These are phyloP conservation scores for Tenodera sinensis DNA, from an alignment of 2,888 invertebrate genomes.

Conservation along the genomic window DNA sequence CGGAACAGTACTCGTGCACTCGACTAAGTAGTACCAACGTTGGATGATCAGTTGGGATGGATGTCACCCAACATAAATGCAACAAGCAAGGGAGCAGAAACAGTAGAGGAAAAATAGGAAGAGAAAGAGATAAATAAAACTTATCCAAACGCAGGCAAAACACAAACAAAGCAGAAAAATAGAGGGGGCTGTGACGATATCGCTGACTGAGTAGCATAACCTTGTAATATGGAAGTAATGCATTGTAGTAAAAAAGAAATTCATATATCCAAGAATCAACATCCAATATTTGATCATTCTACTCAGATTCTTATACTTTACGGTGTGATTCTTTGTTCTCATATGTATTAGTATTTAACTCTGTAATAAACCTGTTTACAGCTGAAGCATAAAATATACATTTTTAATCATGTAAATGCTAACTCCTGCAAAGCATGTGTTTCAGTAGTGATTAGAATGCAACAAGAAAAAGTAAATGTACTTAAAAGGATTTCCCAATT, in stretches of 20 bases:
- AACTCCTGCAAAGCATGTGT: no score
- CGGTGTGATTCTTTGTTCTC: neutral
- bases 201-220: neutral
- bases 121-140: slow-evolving; percentile 20
- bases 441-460: no score
- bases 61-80: slow-evolving; percentile 28
- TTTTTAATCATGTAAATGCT: neutral
- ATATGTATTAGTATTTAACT: neutral
- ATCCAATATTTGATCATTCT: neutral
- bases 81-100: slow-evolving; percentile 30
- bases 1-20: slow-evolving; percentile 76
- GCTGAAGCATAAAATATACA: neutral
- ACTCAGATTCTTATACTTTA: neutral
- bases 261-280: neutral
- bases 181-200: slow-evolving; percentile 14
- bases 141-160: slow-evolving; percentile 14
- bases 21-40: slow-evolving; percentile 13
- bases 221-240: neutral
- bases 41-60: slow-evolving; percentile 13
- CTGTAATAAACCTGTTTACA: neutral
- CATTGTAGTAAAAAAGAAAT: neutral
- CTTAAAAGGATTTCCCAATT: no score
- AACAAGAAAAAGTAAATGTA: no score
- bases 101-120: slow-evolving; percentile 15
- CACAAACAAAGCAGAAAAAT: slow-evolving; percentile 12